A percentile compares a stretch with the other conserved stretches of the same genome.
Evolutionary conservation across 2,113 vertebrate genomes (phyloP).

Genomic region (Sus scrofa): T2T-Sscrofa CM000817.6:146981501-146982000

Average conservation of each 20-base stretch:
- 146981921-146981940: constrained; percentile 69
- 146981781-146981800: constrained; percentile 44
- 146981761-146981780: constrained; percentile 29
- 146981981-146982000: constrained; percentile 70
- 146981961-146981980: constrained; percentile 79
- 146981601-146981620: not conserved
- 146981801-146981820: not conserved
- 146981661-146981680: constrained; percentile 18
- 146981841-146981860: constrained; percentile 34
- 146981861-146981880: constrained; percentile 50
- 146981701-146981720: constrained; percentile 45
- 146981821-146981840: constrained; percentile 38
- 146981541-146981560: constrained; percentile 28
- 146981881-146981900: constrained; percentile 56
- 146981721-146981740: constrained; percentile 19
- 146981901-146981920: constrained; percentile 48
- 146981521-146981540: constrained; percentile 28
- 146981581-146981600: not conserved
- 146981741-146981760: constrained; percentile 58
- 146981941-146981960: constrained; percentile 69
- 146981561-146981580: constrained; percentile 44
- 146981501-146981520: constrained; percentile 47
- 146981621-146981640: not conserved
- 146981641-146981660: constrained; percentile 18
- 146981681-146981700: not conserved